Base-by-base conservation (phyloP, 2,797 vertebrate species). In the Parauchenoglanis punctatus region DNA sequence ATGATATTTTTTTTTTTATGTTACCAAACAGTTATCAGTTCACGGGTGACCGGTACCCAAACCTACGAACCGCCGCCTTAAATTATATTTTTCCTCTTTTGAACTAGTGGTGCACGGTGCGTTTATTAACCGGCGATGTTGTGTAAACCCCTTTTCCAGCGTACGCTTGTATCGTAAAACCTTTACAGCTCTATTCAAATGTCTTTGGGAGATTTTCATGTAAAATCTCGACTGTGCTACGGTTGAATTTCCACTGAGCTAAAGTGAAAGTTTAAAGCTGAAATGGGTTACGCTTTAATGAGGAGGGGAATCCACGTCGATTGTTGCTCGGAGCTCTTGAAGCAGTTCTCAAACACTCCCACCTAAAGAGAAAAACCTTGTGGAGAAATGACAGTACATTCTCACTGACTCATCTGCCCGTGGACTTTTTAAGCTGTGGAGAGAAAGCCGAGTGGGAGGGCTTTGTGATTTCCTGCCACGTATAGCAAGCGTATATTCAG, bases 361-460 rank as follows among this genome's bases (percentile, higher is more conserved):
- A 86, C 89, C 68, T 72, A 56, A 40, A 49, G 49, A 87, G 84
- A 87, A 31, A 44, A 65, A 67, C 15, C 61, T 67, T 58, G 80
- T 31, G 18, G n/a, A 63, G 85, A 87, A 82, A 86, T 86, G 77
- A 85, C 63, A 73, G 58, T 46, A 61, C 17, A 11, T 20, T 70
- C 28, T 67, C 46, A 86, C 83, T 89, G 86, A 90, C 86, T 90
- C 89, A 84, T 89, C 82, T 65, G 23, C 35, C 67, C 10, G 18
- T 68, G 80, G 52, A 68, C 58, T 76, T 70, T 78, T 56, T 44
- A 75, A 8, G 49, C 31, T 54, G 54, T 58, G 86, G 76, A 54
- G 65, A 80, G 86, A 89, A 31, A 12, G 7, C 40, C 0, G 70
- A 88, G 88, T 91, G 63, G 90, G 90, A 76, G 78, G 5, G 25